Base-by-base conservation (phyloP, 1,140 invertebrate genomes). In the Sesamia nonagrioides region DNA sequence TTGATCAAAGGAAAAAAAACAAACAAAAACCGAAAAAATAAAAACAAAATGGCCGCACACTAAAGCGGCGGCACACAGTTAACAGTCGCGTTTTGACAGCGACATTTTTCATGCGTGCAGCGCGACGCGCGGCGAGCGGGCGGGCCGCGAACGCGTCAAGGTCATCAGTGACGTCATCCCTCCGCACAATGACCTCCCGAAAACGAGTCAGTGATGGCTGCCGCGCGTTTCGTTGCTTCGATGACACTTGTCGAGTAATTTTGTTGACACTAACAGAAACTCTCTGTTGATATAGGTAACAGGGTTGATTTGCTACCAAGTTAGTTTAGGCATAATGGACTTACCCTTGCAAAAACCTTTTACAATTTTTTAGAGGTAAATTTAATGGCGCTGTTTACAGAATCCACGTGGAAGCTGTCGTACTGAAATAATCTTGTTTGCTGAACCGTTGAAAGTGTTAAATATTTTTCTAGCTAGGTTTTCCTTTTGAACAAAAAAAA, bases 121-220 rank as follows among this genome's bases (percentile, higher is more conserved):
- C 71, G 80, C 52, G 81, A 79, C 82, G 87, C 73, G 85, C 72
- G 82, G 71, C 69, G 48, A 37, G 68, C 50, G 45, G 42, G 75
- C 27, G 72, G 77, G 58, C 50, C 27, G 79, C 79, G 80, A 76
- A 78, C 82, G 88, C 85, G 81, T 90, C 91, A 94, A 94, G 92
- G 92, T 94, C 91, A 92, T 84, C 78, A 35, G 82, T 94, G 92
- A 93, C 92, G 92, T 93, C 90, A 92, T 84, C 77, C 69, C 73
- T 56, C 76, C 79, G 89, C 83, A 80, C 91, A 89, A 86, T 90
- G 91, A 94, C 91, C 92, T 87, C 87, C 89, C 84, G 81, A 90
- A 92, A 92, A 72, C 66, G 78, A 80, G 61, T 83, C 82, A 86
- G 82, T 84, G 84, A 85, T 84, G 82, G 86, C 81, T 79, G 81